phyloP scores from a whole-genome alignment of 2,797 vertebrate species.

The Smutsia temminckii region DNA sequence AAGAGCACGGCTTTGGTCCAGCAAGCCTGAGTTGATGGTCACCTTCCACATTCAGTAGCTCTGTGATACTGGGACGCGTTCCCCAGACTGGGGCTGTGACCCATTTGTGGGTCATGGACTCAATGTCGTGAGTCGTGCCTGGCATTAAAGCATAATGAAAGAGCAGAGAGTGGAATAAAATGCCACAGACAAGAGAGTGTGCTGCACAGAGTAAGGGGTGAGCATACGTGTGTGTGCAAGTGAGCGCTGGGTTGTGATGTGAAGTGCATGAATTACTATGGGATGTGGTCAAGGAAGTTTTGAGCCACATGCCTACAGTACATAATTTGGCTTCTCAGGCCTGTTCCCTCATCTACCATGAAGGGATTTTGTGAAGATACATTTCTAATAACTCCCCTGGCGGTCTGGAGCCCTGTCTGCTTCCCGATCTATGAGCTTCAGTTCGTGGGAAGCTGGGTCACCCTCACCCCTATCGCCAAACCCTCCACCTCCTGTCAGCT shows the following conservation, averaged over 20 bases:
- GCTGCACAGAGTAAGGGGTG: background rate
- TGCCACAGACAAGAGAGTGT: background rate
- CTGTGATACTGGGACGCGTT: background rate
- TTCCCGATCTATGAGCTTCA: background rate
- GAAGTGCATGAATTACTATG: rapidly evolving
- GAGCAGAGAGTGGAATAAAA: background rate
- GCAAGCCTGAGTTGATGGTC: background rate
- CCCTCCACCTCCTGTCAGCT: too few species aligned
- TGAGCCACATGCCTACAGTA: background rate
- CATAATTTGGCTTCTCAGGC: background rate
- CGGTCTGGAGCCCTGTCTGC: background rate
- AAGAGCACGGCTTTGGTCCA: background rate
- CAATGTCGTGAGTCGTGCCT: background rate
- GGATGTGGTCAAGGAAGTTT: rapidly evolving
- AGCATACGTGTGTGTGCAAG: rapidly evolving
- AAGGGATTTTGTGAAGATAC: background rate
- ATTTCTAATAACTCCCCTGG: background rate
- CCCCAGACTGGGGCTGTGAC: background rate
- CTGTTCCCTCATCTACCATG: background rate
- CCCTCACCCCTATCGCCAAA: background rate
- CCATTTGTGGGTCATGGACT: background rate
- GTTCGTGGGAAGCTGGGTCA: background rate
- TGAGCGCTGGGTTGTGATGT: background rate
- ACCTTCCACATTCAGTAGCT: background rate
- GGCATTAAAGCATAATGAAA: background rate